These are phyloP conservation scores for Mixornis gularis DNA, from an alignment of 2,113 vertebrate species.

Conservation along the genomic window DNA sequence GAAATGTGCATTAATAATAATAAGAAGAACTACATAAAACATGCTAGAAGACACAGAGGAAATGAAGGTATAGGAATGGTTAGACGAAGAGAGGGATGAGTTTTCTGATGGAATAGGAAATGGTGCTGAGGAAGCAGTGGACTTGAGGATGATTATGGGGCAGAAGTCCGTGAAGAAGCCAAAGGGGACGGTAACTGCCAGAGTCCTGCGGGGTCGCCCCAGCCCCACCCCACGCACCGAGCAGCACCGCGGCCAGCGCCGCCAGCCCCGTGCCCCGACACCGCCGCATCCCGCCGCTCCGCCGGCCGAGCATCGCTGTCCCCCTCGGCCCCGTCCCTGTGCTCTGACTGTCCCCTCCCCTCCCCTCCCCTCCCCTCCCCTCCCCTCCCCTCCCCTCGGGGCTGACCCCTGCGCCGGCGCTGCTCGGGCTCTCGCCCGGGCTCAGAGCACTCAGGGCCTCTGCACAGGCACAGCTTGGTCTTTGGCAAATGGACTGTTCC, in stretches of 20 bases:
- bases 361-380: not conserved
- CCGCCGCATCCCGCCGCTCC: too few relatives aligned
- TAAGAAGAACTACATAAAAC: not conserved
- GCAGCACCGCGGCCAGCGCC: not conserved
- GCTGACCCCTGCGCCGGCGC: rapidly evolving
- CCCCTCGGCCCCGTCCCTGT: too few relatives aligned
- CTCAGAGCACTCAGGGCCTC: too few relatives aligned
- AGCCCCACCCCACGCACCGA: not conserved
- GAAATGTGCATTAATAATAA: too few relatives aligned
- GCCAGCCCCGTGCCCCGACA: too few relatives aligned
- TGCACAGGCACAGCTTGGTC: not conserved
- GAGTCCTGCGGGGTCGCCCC: too few relatives aligned
- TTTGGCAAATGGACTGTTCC: rapidly evolving
- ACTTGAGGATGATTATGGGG: rapidly evolving
- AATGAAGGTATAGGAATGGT: not conserved
- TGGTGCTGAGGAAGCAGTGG: not conserved
- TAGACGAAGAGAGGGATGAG: not conserved
- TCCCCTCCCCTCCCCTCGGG: not conserved
- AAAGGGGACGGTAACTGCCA: not conserved
- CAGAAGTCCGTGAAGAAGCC: not conserved
- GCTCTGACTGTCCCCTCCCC: too few relatives aligned
- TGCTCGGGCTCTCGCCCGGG: rapidly evolving
- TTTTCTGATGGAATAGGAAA: not conserved
- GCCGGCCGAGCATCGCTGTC: too few relatives aligned
- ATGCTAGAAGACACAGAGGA: not conserved